Evolutionary conservation across 2,888 invertebrate genomes (phyloP), one percentile per base, ranked within the genome.

Genomic region (Acanthosepion lycidas): DNA sequence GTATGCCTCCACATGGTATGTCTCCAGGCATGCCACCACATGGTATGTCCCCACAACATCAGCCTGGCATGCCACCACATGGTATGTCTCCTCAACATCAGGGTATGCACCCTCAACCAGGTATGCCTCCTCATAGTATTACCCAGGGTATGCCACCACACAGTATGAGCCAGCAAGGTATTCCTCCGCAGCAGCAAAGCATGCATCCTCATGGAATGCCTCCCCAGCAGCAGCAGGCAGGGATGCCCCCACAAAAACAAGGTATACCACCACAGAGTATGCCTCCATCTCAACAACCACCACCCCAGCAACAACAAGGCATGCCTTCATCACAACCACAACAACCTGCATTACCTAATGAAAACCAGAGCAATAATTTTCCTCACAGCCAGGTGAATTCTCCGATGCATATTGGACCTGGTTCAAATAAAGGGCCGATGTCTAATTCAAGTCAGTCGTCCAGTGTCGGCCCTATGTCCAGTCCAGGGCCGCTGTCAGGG

Each of bases 401-500:
- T 93, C 97, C 96, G 55, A 96, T 96, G 95, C 96, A 96, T 95
- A 95, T 96, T 94, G 94, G 95, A 48, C 96, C 96, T 92, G 95
- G 96, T 93, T 96, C 96, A 91, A 96, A 96, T 95, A 96, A 96
- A 96, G 96, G 96, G 78, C 96, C 97, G 92, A 95, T 96, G 96
- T 97, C 97, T 93, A 96, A 96, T 95, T 96, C 96, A 94, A 96
- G 96, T 95, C 97, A 97, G 95, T 96, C 96, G 51, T 96, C 97
- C 64, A 96, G 96, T 96, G 96, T 95, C 94, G 95, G 95, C 94
- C 96, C 96, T 94, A 95, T 96, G 95, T 96, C 96, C 53, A 96
- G 96, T 95, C 96, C 96, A 55, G 96, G 96, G 92, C 96, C 96
- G 33, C 95, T 96, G 91, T 95, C 95, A 94, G 95, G 95, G 94